Evolutionary conservation across 2,113 vertebrate genomes (phyloP).

Genomic region (Vidua macroura): DNA sequence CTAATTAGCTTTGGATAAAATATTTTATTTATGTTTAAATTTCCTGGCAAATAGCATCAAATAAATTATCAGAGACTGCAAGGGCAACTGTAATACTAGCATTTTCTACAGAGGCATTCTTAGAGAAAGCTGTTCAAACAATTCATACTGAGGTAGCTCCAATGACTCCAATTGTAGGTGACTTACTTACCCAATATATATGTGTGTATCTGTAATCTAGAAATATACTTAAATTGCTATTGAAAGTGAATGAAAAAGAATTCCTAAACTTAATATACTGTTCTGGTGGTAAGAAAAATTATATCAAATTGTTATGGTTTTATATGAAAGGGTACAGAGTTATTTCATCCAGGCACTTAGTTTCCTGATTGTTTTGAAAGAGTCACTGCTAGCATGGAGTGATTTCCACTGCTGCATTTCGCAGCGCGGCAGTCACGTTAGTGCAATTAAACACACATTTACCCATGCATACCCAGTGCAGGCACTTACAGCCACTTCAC

Average conservation of each 20-base stretch:
- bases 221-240: background rate
- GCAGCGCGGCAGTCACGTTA: background rate
- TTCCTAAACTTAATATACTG: background rate
- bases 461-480: background rate
- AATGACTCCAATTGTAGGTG: background rate
- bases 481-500: background rate
- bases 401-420: background rate
- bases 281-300: background rate
- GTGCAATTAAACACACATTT: background rate
- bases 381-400: accelerated
- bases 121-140: background rate
- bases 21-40: background rate
- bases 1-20: background rate
- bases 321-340: background rate
- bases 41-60: background rate
- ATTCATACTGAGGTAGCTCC: background rate
- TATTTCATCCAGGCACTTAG: background rate
- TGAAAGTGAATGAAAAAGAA: background rate
- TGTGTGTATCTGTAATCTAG: background rate
- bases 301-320: background rate
- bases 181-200: background rate
- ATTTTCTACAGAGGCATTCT: background rate
- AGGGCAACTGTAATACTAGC: background rate
- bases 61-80: background rate
- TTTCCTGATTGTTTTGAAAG: background rate